Evolutionary conservation across 2,113 vertebrate species (phyloP), one percentile per base, ranked within the genome.

Genomic region (Hyla sarda): DNA sequence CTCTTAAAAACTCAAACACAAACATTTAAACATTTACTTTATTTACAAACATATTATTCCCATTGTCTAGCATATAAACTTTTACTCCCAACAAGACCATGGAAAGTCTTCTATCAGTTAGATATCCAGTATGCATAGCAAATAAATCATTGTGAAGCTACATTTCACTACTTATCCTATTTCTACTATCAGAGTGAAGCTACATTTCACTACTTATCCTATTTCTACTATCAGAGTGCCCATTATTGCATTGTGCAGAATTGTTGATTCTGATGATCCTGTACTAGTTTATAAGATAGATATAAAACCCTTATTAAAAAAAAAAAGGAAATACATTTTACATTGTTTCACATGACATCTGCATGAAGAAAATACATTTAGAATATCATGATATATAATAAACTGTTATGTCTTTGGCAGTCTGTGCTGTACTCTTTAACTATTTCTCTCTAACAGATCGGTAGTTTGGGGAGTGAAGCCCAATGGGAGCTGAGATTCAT

Each of bases 91-190:
- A 10, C 72, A 74, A 5, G 8, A 8, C 3, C 41, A 41, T 41
- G 41, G 21, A 17, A 23, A 45, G 37, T 74, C 12, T 47, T 74
- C 72, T n/a, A 47, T 12, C 73, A 50, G 45, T 12, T 45, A 75
- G n/a, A 28, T 25, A 14, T 12, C 48, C 48, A 50, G 28, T 28
- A 50, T 50, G n/a, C 25, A 50, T 25, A 75, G 73, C 13, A 12
- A 50, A 75, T 75, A 50, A 75, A 74, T 47, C 41, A 74, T 50
- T 50, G n/a, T 75, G 50, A 13, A 75, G 25, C 73, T 75, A 30
- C 19, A 41, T 41, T 48, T 13, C 41, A 10, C n/a, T 74, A 12
- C 25, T 47, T 74, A 34, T 47, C 21, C 11, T 14, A 10, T 74
- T 48, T 0, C 4, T 74, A 74, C 25, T 48, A 74, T 74, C 41